Evolutionary conservation across 2,888 invertebrate species (phyloP).

Genomic region (Macropis europaea): DNA sequence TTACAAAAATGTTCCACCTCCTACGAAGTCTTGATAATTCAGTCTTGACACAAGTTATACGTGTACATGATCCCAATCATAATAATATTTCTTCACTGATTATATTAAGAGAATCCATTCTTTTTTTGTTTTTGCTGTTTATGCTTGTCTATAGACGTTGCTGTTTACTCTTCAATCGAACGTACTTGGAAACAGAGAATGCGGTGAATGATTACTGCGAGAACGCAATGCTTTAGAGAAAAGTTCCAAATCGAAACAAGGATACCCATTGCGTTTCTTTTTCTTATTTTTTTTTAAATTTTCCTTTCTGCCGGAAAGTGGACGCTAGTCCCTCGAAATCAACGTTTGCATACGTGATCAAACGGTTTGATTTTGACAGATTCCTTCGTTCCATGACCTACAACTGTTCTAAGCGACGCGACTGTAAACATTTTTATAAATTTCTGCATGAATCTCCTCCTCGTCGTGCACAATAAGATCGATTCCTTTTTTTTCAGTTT

Average conservation of each 20-base stretch:
- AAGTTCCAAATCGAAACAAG: not conserved
- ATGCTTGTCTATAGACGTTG: conserved; percentile 1
- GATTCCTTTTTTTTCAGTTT: conserved; percentile 4
- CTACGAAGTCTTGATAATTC: conserved; percentile 75
- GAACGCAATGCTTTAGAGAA: not conserved
- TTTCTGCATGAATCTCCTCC: conserved; percentile 60
- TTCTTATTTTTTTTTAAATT: not conserved
- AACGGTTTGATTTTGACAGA: conserved; percentile 1
- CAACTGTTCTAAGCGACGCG: conserved; percentile 29
- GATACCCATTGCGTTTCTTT: not conserved
- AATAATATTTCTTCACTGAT: conserved; percentile 44
- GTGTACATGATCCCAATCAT: conserved; percentile 64
- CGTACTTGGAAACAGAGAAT: conserved; percentile 6
- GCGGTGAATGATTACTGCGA: conserved; percentile 10
- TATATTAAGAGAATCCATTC: conserved; percentile 45
- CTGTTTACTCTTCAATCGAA: not conserved
- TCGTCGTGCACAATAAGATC: conserved; percentile 26
- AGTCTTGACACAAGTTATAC: conserved; percentile 75
- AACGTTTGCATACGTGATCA: conserved; percentile 10
- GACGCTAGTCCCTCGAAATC: conserved; percentile 18
- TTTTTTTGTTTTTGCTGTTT: conserved; percentile 19
- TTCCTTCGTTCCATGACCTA: conserved; percentile 12
- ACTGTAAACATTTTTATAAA: conserved; percentile 73
- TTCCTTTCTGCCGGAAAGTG: conserved; percentile 4
- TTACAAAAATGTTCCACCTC: conserved; percentile 76